Evolutionary conservation across 2,797 vertebrate species (phyloP), one percentile per base, ranked within the genome.

Genomic region (Karalla daura): DNA sequence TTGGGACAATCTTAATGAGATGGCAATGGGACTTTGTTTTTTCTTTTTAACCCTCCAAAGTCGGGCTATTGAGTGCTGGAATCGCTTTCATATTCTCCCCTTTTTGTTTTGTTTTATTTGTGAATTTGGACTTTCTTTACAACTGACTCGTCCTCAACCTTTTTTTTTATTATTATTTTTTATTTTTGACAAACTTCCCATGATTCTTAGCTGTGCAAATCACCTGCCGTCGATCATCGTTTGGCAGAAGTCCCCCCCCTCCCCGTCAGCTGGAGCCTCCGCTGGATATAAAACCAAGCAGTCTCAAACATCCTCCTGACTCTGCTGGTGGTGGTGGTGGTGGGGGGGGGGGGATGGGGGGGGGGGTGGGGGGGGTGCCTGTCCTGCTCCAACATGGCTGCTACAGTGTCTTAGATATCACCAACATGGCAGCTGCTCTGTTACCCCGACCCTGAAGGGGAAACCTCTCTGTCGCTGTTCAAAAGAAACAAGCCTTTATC

Each of bases 1-100:
- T 88, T 80, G 71, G 84, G 75, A 88, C 84, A 80, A 74, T 83
- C 68, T n/a, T 80, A 30, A 70, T 64, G 70, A 75, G 67, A 76
- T 80, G 69, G 49, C 58, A 53, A 39, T 78, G 51, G 67, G 37
- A 65, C 40, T 7, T 23, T 45, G 28, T 43, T 62, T 5, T 28
- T 51, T 28, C 32, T 62, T 63, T 70, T 51, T 28, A 33, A n/a
- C 52, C 40, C 53, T 80, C 63, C 32, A 43, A 78, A 75, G 54
- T 74, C 63, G 58, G 36, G 39, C 52, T 66, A 46, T 23, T 41
- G 80, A 63, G 70, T 76, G 79, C 77, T 84, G 81, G 75, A 80
- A 58, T 36, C 41, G 63, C 55, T 24, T 35, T 79, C 59, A 24
- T 27, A 5, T 32, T 47, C 62, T 53, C 2, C 28, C 43, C 9